Evolutionary conservation across 2,888 invertebrate species (phyloP), one percentile per base, ranked within the genome.

Genomic region (Apodemia duryi): DNA sequence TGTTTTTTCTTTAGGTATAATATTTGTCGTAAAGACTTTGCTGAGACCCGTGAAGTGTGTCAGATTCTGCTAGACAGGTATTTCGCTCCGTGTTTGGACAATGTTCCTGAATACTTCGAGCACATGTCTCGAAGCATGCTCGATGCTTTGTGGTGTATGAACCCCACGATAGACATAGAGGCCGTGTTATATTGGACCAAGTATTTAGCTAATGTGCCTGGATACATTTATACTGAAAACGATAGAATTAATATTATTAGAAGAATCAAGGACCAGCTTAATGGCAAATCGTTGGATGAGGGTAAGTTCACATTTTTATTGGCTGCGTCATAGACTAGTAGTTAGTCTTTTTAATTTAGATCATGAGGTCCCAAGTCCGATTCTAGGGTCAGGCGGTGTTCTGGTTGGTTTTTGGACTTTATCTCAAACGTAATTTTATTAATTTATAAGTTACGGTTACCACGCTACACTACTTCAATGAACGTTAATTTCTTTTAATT

Each of bases 131-230:
- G 86, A 0, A 93, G 94, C 1, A 85, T 97, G 75, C 78, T 96
- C 2, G 89, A 94, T 63, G 96, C 96, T 0, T 83, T 97, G 77
- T 95, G 95, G 94, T 93, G 92, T 4, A 85, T 95, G 60, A 94
- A 95, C 79, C 95, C 95, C 49, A 85, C 96, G 0, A 85, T 95
- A 6, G 88, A 94, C 54, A 66, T 76, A 0, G 80, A 84, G 0
- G 81, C 82, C 1, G 93, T 94, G 75, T 76, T 94, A 13, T 94
- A 92, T 74, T 93, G 92, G 73, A 93, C 94, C 6, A 86, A 79
- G 35, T 80, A 93, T 41, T 72, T 95, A 63, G 92, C 93, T 0
- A 92, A 92, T 32, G 92, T 94, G 1, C 91, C 92, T 6, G 93
- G 94, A 0, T 94, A 93, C 68, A 81, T 93, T 43, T 93, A 91